Evolutionary conservation across 2,797 vertebrate genomes (phyloP).

Genomic region (Acipenser oxyrinchus): DNA sequence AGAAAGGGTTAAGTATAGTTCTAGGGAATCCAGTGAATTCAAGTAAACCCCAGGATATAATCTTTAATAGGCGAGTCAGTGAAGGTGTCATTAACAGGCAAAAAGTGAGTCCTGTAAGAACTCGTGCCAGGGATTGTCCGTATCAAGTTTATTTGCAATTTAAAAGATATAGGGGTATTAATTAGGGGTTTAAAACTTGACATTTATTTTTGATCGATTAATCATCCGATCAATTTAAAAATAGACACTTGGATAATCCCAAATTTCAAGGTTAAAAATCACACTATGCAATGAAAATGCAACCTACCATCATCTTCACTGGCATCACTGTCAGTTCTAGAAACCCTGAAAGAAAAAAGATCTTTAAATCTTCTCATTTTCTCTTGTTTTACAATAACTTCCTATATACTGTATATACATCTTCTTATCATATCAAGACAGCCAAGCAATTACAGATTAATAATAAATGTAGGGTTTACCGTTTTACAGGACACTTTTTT

Average conservation of each 20-base stretch:
- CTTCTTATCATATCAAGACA: background rate
- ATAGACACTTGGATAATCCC: background rate
- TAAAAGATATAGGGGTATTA: no score
- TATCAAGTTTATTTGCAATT: no score
- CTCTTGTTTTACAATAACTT: background rate
- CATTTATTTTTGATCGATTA: no score
- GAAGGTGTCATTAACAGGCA: no score
- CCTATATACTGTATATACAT: background rate
- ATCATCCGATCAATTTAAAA: background rate
- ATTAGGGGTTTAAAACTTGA: no score
- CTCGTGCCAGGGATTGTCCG: no score
- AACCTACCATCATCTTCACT: slow-evolving; percentile 51
- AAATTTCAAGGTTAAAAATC: background rate
- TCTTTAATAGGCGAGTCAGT: no score
- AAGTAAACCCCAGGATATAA: no score
- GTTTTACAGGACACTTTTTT: background rate
- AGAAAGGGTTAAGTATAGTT: no score
- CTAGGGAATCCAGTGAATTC: no score
- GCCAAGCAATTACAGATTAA: background rate
- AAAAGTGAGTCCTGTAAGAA: no score
- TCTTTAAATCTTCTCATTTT: background rate
- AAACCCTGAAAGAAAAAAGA: slow-evolving; percentile 34
- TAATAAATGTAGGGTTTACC: background rate
- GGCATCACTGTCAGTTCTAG: slow-evolving; percentile 20
- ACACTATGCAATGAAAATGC: background rate